phyloP scores from a whole-genome alignment of 2,888 invertebrate species.

The Andricus curvator region DNA sequence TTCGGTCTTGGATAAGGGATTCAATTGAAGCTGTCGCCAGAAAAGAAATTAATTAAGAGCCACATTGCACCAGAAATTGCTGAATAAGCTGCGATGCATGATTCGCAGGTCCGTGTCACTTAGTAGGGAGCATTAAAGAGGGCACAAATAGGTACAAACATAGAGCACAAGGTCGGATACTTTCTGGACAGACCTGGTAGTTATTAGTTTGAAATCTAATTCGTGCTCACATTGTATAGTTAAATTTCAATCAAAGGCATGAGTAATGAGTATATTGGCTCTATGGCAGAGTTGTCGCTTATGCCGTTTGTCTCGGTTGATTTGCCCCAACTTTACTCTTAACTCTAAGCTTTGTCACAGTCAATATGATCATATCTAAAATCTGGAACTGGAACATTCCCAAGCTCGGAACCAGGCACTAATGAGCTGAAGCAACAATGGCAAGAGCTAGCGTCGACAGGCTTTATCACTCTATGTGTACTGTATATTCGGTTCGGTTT shows the following conservation, averaged over 20 bases:
- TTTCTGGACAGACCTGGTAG: too few relatives aligned
- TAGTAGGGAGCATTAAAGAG: too few relatives aligned
- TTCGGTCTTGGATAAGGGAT: too few relatives aligned
- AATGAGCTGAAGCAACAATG: constrained; percentile 35
- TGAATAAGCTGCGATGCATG: too few relatives aligned
- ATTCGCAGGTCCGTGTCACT: too few relatives aligned
- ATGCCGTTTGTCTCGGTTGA: constrained; percentile 2
- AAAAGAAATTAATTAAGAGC: too few relatives aligned
- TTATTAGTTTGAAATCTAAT: background rate
- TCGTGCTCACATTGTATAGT: background rate
- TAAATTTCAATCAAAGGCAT: background rate
- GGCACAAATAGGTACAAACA: too few relatives aligned
- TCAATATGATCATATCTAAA: constrained; percentile 23
- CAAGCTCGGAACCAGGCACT: constrained; percentile 22
- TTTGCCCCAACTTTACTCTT: background rate
- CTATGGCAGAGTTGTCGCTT: background rate
- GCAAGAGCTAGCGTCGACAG: background rate
- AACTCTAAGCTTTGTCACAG: constrained; percentile 14
- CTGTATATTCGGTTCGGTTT: background rate
- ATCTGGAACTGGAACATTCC: constrained; percentile 13
- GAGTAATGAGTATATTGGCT: background rate
- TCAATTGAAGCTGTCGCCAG: too few relatives aligned
- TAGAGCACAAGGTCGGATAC: too few relatives aligned
- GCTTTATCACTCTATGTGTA: constrained; percentile 9
- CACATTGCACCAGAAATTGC: too few relatives aligned